Percentiles rank a stretch among this genome's conserved stretches.
phyloP scores from a whole-genome alignment of 2,797 vertebrate genomes.

The Syndactyla subalaris region DNA sequence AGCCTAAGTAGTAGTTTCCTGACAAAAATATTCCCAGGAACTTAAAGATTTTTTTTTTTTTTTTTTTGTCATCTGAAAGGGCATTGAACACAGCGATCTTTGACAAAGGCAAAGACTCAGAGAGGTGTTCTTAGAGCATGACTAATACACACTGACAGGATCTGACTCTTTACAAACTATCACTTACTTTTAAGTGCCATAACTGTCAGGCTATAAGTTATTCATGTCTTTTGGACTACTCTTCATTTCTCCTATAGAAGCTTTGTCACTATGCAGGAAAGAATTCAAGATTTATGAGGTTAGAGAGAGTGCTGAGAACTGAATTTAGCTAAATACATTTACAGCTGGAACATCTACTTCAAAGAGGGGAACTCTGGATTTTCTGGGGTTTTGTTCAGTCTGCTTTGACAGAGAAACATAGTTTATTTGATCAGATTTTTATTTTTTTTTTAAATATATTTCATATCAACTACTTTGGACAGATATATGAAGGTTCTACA shows the following conservation, averaged over 20 bases:
- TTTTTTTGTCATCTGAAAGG: conserved; percentile 12
- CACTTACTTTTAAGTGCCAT: conserved; percentile 47
- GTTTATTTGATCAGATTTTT: not conserved
- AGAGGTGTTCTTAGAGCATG: not conserved
- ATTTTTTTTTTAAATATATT: not conserved
- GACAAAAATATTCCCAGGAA: not conserved
- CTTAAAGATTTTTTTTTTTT: not conserved
- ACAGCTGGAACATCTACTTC: not conserved
- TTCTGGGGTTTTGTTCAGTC: not conserved
- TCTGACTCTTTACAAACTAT: conserved; percentile 35
- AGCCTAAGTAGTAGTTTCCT: not conserved
- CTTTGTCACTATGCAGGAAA: not conserved
- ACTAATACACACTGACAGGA: conserved; percentile 42
- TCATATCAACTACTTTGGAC: not conserved
- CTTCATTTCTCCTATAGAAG: conserved; percentile 1
- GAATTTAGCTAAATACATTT: conserved; percentile 6
- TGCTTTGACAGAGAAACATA: not conserved
- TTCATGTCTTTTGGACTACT: conserved; percentile 36
- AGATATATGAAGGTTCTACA: not conserved
- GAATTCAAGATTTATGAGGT: conserved; percentile 55
- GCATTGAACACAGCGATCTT: not conserved
- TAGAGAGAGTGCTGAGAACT: not conserved
- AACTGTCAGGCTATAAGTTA: conserved; percentile 24
- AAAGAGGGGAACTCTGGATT: not conserved
- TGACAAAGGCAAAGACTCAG: not conserved